These are phyloP conservation scores for Synanceia verrucosa DNA, from an alignment of 2,797 vertebrate genomes.

Conservation along the genomic window DNA sequence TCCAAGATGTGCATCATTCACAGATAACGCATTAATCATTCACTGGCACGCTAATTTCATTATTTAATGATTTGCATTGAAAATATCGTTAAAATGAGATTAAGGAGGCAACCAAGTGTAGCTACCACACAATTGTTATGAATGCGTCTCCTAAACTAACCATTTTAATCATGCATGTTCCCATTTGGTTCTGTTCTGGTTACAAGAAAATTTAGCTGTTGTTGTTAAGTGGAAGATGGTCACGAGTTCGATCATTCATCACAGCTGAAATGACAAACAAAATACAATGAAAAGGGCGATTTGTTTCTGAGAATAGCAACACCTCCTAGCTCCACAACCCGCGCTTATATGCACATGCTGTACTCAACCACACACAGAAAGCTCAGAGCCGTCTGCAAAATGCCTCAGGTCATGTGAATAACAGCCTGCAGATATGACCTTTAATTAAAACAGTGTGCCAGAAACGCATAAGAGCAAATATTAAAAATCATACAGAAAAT, in stretches of 20 bases:
- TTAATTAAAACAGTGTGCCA: conserved; percentile 44
- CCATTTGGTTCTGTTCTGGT: background rate
- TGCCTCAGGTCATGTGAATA: conserved; percentile 38
- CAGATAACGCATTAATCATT: conserved; percentile 73
- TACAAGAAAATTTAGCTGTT: background rate
- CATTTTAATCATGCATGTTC: conserved; percentile 48
- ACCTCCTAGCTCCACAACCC: conserved; percentile 2
- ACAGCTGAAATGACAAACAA: background rate
- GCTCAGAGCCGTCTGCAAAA: background rate
- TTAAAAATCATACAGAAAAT: background rate
- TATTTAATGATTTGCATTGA: conserved; percentile 73
- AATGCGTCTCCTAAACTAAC: conserved; percentile 48
- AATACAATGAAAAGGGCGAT: background rate
- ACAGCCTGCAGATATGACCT: conserved; percentile 28
- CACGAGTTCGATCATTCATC: conserved; percentile 1
- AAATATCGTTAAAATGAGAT: conserved; percentile 71
- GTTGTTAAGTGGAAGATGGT: background rate
- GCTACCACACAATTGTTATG: conserved; percentile 32
- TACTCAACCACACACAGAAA: background rate
- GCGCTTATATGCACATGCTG: conserved; percentile 8
- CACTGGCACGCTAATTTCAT: conserved; percentile 66
- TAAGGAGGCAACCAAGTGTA: conserved; percentile 62
- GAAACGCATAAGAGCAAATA: background rate
- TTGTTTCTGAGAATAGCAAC: conserved; percentile 12
- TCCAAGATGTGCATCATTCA: conserved; percentile 58